Base-by-base conservation (phyloP, 2,113 vertebrate genomes). In the Neolamprologus caudopunctatus region DNA sequence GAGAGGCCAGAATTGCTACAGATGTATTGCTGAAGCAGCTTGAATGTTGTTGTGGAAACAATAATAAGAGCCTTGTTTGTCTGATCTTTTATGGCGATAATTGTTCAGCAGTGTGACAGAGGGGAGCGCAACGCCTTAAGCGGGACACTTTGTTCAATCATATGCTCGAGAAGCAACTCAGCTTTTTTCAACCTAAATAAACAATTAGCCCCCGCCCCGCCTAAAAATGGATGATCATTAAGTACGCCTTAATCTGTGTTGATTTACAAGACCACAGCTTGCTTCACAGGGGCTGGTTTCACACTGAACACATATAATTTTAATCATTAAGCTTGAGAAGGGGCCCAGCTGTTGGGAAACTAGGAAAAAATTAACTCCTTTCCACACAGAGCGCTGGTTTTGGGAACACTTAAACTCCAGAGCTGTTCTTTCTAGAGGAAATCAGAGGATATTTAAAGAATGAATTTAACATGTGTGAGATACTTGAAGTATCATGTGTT, bases 41-140 rank as follows among this genome's bases (percentile, higher is more conserved):
- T 42, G 5, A 55, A 55, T 40, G 87, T 85, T 85, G 50, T 85
- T 63, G 31, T 68, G 26, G 78, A 57, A 80, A 87, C 73, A 87
- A 92, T 63, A 79, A 86, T 85, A 71, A 90, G 61, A 83, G 57
- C 9, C 42, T 81, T 88, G 85, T 88, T 88, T 89, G 73, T 82
- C 28, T 79, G 80, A 93, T 87, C 63, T 66, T 78, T 80, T 80
- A 11, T 47, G 33, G 45, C 19, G 84, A 66, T 86, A 87, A 42
- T 80, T 84, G 13, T 82, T 85, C n/a, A 87, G 9, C 84, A 82
- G 80, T 68, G 47, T 47, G 50, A 57, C 57, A 80, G 66, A 82
- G 9, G 26, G 14, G 26, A 81, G 82, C 40, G 17, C 63, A 9
- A 31, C 2, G 86, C 88, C 86, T 88, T 24, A 40, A 86, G 91